Evolutionary conservation across 2,888 invertebrate genomes (phyloP).

Genomic region (Cryptophagus acutangulus): DNA sequence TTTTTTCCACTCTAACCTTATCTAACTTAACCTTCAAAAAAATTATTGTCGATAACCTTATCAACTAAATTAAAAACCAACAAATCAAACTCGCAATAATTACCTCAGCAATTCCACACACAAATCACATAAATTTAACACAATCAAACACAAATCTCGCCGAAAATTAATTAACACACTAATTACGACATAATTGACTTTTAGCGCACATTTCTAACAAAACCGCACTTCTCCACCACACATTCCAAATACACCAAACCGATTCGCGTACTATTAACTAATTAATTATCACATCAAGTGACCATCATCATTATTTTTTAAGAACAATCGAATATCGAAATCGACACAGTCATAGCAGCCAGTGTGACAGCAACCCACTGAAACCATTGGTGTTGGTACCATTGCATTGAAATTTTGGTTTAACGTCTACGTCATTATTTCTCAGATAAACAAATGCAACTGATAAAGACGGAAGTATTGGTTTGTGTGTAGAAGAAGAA

Average conservation of each 20-base stretch:
- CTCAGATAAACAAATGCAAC: not conserved
- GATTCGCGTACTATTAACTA: not conserved
- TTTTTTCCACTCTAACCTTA: too few relatives aligned
- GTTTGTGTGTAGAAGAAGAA: not conserved
- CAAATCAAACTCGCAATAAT: too few relatives aligned
- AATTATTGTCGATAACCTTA: too few relatives aligned
- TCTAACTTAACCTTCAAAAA: too few relatives aligned
- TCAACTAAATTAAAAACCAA: too few relatives aligned
- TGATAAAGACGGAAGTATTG: conserved; percentile 15
- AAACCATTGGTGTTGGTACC: conserved; percentile 7
- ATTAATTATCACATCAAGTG: conserved; percentile 5
- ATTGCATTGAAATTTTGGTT: conserved; percentile 2
- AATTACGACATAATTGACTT: not conserved
- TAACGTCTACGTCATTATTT: not conserved
- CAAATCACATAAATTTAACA: too few relatives aligned
- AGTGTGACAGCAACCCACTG: conserved; percentile 9
- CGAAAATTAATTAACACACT: not conserved
- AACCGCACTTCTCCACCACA: not conserved
- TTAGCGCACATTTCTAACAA: not conserved
- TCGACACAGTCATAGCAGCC: conserved; percentile 8
- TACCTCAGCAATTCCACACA: too few relatives aligned
- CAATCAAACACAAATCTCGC: too few relatives aligned
- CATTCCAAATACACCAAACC: not conserved
- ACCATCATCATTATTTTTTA: conserved; percentile 1
- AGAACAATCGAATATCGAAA: too few relatives aligned